Percentiles rank a stretch among this genome's conserved stretches.
Evolutionary conservation across 2,797 vertebrate genomes (phyloP).

Genomic region (Rhynchotus rufescens): DNA sequence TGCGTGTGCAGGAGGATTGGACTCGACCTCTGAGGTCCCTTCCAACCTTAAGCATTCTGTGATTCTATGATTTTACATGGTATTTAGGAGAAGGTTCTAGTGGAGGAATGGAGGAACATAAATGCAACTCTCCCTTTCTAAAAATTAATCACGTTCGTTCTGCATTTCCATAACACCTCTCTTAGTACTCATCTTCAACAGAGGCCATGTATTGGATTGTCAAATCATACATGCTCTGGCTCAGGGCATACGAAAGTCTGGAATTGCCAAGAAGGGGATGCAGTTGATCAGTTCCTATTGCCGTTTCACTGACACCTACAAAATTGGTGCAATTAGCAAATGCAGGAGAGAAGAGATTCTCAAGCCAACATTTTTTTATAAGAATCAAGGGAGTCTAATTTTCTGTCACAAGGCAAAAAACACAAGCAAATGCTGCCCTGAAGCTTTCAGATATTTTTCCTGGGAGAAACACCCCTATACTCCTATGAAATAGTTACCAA

Average conservation of each 20-base stretch:
- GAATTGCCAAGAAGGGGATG: neutral
- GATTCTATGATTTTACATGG: neutral
- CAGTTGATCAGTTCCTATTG: neutral
- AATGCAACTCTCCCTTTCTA: neutral
- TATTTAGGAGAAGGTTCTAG: neutral
- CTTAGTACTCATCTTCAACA: neutral
- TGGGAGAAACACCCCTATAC: slow-evolving; percentile 49
- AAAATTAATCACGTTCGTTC: neutral
- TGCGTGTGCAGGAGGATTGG: no score
- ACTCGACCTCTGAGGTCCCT: no score
- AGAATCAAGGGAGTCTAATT: neutral
- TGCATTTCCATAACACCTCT: neutral
- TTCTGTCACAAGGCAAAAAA: neutral
- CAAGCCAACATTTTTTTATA: neutral
- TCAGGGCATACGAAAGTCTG: neutral
- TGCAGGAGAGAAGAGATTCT: neutral
- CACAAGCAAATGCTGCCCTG: slow-evolving; percentile 19
- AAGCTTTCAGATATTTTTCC: slow-evolving; percentile 39
- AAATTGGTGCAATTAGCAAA: slow-evolving; percentile 24
- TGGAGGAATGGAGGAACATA: neutral
- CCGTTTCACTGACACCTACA: neutral
- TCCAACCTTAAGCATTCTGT: no score
- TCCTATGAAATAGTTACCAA: slow-evolving; percentile 9
- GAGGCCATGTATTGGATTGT: neutral
- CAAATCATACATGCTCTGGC: neutral